Conservation (phyloP, 2,888 invertebrate genomes). For the Eilema depressum region DNA sequence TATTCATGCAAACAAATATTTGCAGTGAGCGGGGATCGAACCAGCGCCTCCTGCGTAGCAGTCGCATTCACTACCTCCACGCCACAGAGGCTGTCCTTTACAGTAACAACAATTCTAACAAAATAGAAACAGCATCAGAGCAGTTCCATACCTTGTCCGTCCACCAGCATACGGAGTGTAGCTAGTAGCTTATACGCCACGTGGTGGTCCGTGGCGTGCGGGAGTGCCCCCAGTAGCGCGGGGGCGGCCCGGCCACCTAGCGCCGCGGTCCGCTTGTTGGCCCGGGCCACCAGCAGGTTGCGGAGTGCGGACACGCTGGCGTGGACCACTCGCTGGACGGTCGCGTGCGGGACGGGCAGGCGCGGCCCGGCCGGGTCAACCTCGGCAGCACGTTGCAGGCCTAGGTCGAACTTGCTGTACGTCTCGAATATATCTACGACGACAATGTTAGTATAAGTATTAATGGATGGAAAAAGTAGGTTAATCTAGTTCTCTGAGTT, state of each 20-base stretch:
- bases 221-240: slow-evolving; percentile 89
- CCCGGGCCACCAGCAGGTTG: slow-evolving; percentile 91
- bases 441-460: too few species aligned
- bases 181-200: slow-evolving; percentile 96
- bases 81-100: too few species aligned
- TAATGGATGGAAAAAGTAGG: too few species aligned
- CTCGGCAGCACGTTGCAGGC: slow-evolving; percentile 54
- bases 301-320: slow-evolving; percentile 92
- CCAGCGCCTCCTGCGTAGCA: too few species aligned
- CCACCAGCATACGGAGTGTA: slow-evolving; percentile 94
- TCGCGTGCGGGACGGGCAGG: slow-evolving; percentile 40
- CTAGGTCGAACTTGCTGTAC: slow-evolving; percentile 61
- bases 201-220: slow-evolving; percentile 90
- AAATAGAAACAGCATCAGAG: too few species aligned
- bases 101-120: too few species aligned
- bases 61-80: too few species aligned
- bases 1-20: too few species aligned
- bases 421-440: slow-evolving; percentile 73
- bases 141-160: slow-evolving; percentile 89
- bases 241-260: slow-evolving; percentile 87
- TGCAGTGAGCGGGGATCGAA: too few species aligned
- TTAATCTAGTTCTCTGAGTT: too few species aligned
- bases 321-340: slow-evolving; percentile 87
- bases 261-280: slow-evolving; percentile 92
- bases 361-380: slow-evolving; percentile 39